Evolutionary conservation across 2,797 vertebrate genomes (phyloP).

Genomic region (Paratrypauchen microcephalus): DNA sequence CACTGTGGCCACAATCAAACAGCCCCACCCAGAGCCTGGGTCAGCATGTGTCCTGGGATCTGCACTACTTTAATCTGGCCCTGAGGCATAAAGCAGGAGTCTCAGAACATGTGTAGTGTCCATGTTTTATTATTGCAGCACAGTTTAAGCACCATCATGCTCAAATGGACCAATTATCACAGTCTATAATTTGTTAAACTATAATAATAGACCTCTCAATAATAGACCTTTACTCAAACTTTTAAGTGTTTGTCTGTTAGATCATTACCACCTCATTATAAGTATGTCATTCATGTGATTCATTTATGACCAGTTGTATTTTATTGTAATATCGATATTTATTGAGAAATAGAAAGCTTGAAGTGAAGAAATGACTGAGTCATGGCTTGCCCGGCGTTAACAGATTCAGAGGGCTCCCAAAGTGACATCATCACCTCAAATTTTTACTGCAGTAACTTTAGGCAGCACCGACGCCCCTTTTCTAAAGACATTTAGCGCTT

Average conservation of each 20-base stretch:
- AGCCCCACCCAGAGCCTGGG: slow-evolving; percentile 39
- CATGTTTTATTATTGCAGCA: neutral
- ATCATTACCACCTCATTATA: neutral
- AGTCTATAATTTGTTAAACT: neutral
- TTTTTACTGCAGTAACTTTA: slow-evolving; percentile 28
- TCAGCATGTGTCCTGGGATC: slow-evolving; percentile 23
- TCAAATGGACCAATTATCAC: neutral
- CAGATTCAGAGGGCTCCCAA: slow-evolving; percentile 19
- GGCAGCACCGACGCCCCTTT: neutral
- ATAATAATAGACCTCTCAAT: neutral
- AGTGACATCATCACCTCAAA: slow-evolving; percentile 35
- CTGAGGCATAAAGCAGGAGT: slow-evolving; percentile 23
- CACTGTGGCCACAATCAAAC: slow-evolving; percentile 11
- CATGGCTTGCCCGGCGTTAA: slow-evolving; percentile 26
- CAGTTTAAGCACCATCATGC: neutral
- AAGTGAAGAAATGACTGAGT: slow-evolving; percentile 32
- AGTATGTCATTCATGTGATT: neutral
- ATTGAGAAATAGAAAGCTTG: neutral
- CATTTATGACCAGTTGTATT: neutral
- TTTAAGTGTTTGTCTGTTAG: neutral
- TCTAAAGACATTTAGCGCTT: slow-evolving; percentile 14
- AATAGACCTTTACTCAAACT: neutral
- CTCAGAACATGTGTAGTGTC: slow-evolving; percentile 2
- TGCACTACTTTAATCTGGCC: slow-evolving; percentile 49
- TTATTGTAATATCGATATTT: neutral